Percentiles rank a stretch among this genome's conserved stretches.
Evolutionary conservation across 2,888 invertebrate species (phyloP).

Genomic region (Acronicta leporina): DNA sequence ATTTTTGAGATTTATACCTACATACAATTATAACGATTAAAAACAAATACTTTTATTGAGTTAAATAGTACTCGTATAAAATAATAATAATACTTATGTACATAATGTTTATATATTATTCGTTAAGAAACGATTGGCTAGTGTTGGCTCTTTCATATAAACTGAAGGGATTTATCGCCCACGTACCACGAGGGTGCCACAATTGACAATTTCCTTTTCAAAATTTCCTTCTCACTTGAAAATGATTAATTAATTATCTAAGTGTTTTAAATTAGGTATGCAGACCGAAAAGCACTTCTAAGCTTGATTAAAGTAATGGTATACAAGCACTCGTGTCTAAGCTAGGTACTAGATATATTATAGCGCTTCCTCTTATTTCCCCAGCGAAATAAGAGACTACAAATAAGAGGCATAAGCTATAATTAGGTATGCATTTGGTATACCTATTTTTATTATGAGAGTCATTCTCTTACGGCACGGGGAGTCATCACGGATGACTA

Average conservation of each 20-base stretch:
- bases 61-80: too few relatives aligned
- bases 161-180: conserved; percentile 2
- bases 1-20: too few relatives aligned
- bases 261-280: conserved; percentile 5
- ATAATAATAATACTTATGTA: too few relatives aligned
- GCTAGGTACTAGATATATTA: too few relatives aligned
- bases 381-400: too few relatives aligned
- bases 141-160: not conserved
- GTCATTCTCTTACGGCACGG: conserved; percentile 20
- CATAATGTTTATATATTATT: too few relatives aligned
- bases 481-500: conserved; percentile 27
- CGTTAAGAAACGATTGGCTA: too few relatives aligned
- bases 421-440: not conserved
- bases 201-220: conserved; percentile 7
- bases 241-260: conserved; percentile 3
- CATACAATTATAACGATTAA: too few relatives aligned
- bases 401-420: conserved; percentile 5
- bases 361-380: not conserved
- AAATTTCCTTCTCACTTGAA: conserved; percentile 1
- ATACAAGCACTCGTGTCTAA: not conserved
- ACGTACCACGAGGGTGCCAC: not conserved
- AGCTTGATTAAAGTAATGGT: not conserved
- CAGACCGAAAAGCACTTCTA: not conserved
- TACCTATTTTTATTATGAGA: conserved; percentile 10
- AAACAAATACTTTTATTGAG: too few relatives aligned